Evolutionary conservation across 2,888 invertebrate species (phyloP), one percentile per base, ranked within the genome.

Genomic region (Plusia festucae): DNA sequence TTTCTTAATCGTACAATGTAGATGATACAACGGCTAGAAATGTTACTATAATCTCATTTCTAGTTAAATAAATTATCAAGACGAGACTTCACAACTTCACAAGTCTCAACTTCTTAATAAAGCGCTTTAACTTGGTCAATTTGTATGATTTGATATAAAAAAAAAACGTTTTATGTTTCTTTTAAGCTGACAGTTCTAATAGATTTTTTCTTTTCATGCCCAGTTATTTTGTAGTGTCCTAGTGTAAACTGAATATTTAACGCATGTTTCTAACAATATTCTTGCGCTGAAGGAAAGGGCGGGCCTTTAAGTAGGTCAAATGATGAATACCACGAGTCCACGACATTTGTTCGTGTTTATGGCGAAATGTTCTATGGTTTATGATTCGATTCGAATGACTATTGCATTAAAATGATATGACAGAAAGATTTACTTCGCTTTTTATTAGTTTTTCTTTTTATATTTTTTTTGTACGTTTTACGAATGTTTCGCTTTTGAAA

Each of bases 291-390:
- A 24, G 24, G 2, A n/a, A 69, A 81, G 64, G 70, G 63, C 79
- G 59, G 60, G 57, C 82, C 66, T 70, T 74, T 55, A 78, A 81
- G 68, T 73, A 51, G 73, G 82, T 79, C 79, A 82, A 55, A 69
- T 76, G 68, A 79, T 65, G 76, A 61, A 60, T 61, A 55, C 56
- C 18, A n/a, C 13, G 57, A 60, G 59, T 53, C 56, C 18, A n/a
- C 13, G 57, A 58, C 52, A 30, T 61, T 81, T 68, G 65, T 81
- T 61, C 53, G 66, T 40, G 24, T 69, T 78, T 65, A 78, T 62
- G 27, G 55, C 34, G 32, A 61, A 60, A 34, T 63, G 78, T 62
- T 58, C 20, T 60, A 22, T 53, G 34, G 15, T 40, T 71, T 53
- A 57, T 53, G 44, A 70, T 76, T 76, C 22, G 65, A 49, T 8